phyloP scores from a whole-genome alignment of 2,113 vertebrate genomes.

The Nansenia antarctica region DNA sequence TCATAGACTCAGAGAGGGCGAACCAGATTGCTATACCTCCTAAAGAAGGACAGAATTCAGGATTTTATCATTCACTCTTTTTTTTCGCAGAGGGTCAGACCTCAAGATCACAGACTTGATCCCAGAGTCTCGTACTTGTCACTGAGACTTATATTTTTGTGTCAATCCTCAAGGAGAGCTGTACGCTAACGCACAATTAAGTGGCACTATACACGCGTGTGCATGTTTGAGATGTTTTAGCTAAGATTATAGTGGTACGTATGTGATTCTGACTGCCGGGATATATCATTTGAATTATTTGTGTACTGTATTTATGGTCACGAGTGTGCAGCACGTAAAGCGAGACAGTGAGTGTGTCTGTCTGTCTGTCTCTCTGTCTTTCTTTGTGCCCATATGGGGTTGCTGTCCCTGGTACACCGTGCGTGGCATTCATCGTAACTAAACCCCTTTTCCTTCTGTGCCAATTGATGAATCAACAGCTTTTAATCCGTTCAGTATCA shows the following conservation, averaged over 20 bases:
- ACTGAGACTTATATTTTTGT: no score
- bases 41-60: slow-evolving; percentile 23
- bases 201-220: slow-evolving; percentile 47
- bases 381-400: slow-evolving; percentile 28
- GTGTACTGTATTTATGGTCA: not conserved
- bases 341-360: not conserved
- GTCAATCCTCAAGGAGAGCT: slow-evolving; percentile 30
- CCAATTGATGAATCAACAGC: not conserved
- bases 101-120: slow-evolving; percentile 17
- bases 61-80: not conserved
- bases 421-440: slow-evolving; percentile 4
- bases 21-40: not conserved
- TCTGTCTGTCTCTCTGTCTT: slow-evolving; percentile 13
- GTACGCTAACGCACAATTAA: slow-evolving; percentile 59
- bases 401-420: not conserved
- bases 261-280: slow-evolving; percentile 38
- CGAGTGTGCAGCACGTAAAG: no score
- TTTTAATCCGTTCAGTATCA: slow-evolving; percentile 11
- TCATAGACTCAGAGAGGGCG: not conserved
- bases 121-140: slow-evolving; percentile 26
- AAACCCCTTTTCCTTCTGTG: slow-evolving; percentile 26
- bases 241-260: slow-evolving; percentile 5
- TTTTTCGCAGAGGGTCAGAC: slow-evolving; percentile 30
- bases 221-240: not conserved
- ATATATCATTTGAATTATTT: slow-evolving; percentile 4